Evolutionary conservation across 2,113 vertebrate species (phyloP).

Genomic region (Struthidea cinerea): DNA sequence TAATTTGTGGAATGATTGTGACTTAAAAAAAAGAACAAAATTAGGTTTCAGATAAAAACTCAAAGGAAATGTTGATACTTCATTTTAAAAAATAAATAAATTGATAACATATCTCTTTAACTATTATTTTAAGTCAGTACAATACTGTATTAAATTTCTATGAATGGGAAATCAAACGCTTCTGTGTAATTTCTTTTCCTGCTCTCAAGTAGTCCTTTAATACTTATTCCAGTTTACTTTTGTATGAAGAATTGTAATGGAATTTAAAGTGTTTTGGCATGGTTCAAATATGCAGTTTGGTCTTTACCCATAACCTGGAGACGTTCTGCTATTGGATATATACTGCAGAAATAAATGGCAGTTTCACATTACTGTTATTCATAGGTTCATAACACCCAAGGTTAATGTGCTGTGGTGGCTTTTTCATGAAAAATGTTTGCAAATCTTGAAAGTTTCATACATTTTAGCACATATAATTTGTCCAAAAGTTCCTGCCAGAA

Average conservation of each 20-base stretch:
- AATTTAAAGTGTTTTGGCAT: background rate
- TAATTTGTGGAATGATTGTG: background rate
- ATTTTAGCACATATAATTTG: background rate
- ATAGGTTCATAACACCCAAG: background rate
- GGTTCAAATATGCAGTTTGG: background rate
- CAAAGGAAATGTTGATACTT: background rate
- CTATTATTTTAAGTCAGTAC: background rate
- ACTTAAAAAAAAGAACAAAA: background rate
- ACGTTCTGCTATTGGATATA: background rate
- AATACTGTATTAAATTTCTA: background rate
- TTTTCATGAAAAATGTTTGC: background rate
- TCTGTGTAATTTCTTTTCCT: background rate
- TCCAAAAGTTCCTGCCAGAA: background rate
- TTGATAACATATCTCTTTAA: background rate
- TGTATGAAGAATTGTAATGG: background rate
- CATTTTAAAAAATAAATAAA: background rate
- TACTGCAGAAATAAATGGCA: background rate
- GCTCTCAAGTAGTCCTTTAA: background rate
- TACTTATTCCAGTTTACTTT: background rate
- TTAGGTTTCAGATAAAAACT: background rate
- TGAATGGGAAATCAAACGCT: background rate
- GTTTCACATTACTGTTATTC: background rate
- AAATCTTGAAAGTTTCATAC: slow-evolving; percentile 2
- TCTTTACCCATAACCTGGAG: background rate
- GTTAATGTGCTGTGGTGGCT: background rate